Percentiles rank a stretch among this genome's conserved stretches.
Evolutionary conservation across 37 sponge, comb jelly and placozoan genomes (phyloP).

Genomic region (Cladorhizidae sp.): DNA sequence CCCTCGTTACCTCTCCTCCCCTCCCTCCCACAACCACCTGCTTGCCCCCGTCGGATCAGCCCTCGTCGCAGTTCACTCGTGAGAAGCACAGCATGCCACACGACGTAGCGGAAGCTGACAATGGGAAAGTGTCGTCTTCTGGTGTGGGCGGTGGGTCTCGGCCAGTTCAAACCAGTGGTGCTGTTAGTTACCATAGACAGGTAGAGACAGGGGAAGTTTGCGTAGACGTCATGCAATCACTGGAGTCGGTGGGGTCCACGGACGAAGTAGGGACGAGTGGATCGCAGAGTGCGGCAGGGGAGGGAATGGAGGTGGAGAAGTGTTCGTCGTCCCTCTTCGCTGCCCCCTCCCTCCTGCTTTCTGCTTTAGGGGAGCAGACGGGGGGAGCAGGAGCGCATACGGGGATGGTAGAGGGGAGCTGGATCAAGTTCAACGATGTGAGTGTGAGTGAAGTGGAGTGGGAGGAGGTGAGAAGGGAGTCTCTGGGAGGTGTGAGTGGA

Average conservation of each 20-base stretch:
- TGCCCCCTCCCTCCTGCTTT: background rate
- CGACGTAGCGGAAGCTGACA: background rate
- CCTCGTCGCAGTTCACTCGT: background rate
- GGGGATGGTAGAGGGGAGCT: background rate
- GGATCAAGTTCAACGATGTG: constrained; percentile 86
- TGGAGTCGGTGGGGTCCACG: background rate
- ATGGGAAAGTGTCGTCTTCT: too few species aligned
- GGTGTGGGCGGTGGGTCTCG: background rate
- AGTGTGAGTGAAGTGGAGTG: constrained; percentile 70
- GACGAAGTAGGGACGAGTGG: background rate
- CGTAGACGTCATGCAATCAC: background rate
- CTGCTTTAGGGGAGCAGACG: too few species aligned
- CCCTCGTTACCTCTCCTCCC: background rate
- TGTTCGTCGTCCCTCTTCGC: background rate
- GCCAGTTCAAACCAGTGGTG: background rate
- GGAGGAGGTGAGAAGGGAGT: constrained; percentile 75
- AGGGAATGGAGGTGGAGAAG: constrained; percentile 9
- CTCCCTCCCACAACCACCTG: background rate
- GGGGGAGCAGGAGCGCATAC: background rate
- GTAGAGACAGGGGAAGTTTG: constrained; percentile 3
- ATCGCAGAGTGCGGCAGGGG: constrained; percentile 2
- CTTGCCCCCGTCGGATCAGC: background rate
- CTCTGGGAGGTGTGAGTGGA: constrained; percentile 37
- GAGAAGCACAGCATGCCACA: background rate
- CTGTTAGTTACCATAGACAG: background rate